Evolutionary conservation across 2,888 invertebrate genomes (phyloP), one percentile per base, ranked within the genome.

Genomic region (Hypomecis atomaria): DNA sequence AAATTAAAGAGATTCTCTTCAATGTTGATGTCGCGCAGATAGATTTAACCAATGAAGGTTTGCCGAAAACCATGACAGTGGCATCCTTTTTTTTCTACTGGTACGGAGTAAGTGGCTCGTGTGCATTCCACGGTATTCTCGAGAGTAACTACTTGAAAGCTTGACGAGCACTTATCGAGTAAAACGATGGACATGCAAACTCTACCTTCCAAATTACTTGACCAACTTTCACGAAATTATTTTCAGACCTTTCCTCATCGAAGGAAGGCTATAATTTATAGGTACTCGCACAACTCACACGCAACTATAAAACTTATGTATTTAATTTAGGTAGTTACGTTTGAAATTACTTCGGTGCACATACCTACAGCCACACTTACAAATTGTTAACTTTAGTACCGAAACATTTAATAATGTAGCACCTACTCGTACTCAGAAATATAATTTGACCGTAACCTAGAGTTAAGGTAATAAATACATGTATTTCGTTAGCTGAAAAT

Each of bases 1-100:
- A 72, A 70, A 72, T 67, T 23, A 67, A 50, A 61, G 60, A 65
- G 33, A 61, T 50, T 65, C 58, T 62, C 63, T 67, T 64, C 48
- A 63, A 67, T 59, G 66, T 50, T 61, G 56, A 52, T 38, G 40
- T 44, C 10, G 52, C 59, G 54, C 38, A 44, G 54, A 63, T 63
- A 63, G 58, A 62, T 62, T 45, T 56, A 36, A 53, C 45, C 50
- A 44, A 45, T 47, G 44, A 47, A 52, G 52, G 53, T 23, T 23
- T 23, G 23, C 23, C 23, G 59, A 59, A 50, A 49, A 44, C 50
- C 13, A 50, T 59, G 13, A 37, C 47, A 33, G 47, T 56, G 40
- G 47, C 56, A 47, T 56, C 56, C 40, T 56, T 52, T 6, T 52
- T 10, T 23, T 34, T 7, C 4, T 45, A 34, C 37, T 7, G 13